Percentiles rank a stretch among this genome's conserved stretches.
phyloP scores from a whole-genome alignment of 2,113 vertebrate species.

The Lycaon pictus region DNA sequence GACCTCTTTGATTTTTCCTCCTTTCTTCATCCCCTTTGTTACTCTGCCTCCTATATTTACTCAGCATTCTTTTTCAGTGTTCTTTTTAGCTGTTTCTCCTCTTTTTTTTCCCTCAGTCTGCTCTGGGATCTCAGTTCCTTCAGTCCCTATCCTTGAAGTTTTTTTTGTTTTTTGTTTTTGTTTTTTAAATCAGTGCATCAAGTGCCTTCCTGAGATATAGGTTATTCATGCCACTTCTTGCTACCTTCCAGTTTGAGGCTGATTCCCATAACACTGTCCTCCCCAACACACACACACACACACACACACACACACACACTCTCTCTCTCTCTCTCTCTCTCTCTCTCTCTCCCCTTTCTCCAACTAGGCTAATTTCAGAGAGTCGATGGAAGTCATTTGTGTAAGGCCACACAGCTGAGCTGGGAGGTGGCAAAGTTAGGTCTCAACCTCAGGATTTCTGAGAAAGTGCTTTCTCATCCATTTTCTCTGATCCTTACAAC shows the following conservation, averaged over 20 bases:
- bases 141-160: neutral
- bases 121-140: neutral
- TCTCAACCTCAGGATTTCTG: slow-evolving; percentile 18
- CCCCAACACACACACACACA: rapidly evolving
- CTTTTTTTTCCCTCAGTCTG: neutral
- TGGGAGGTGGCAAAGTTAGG: neutral
- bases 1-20: neutral
- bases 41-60: neutral
- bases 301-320: rapidly evolving
- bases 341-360: neutral
- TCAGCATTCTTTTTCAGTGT: neutral
- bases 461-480: neutral
- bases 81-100: slow-evolving; percentile 1
- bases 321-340: no score
- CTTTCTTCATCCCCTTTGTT: neutral
- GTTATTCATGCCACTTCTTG: neutral
- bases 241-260: neutral
- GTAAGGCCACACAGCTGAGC: neutral
- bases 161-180: neutral
- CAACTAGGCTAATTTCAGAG: neutral
- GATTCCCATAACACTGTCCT: neutral
- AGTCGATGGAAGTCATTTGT: neutral
- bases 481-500: neutral
- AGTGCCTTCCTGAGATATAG: neutral
- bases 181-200: neutral